A percentile compares a stretch with the other conserved stretches of the same genome.
Evolutionary conservation across 2,888 invertebrate genomes (phyloP).

Genomic region (Neoitamus cyanurus): DNA sequence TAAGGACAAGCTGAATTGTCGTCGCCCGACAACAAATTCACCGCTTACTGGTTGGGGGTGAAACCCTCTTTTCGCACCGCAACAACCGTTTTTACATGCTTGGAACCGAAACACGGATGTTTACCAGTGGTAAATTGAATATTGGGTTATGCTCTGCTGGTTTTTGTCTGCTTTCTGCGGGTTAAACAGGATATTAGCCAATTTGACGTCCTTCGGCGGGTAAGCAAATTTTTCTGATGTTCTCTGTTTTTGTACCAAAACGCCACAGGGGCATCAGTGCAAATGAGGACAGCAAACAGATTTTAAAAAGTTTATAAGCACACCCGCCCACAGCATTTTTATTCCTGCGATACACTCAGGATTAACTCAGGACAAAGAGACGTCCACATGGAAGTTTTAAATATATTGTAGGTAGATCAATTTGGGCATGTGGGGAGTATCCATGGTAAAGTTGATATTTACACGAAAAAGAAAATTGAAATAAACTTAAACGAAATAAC

Average conservation of each 20-base stretch:
- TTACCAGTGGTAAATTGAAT: conserved; percentile 32
- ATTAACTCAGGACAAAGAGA: background rate
- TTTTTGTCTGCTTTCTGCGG: background rate
- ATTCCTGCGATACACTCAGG: background rate
- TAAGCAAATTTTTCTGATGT: background rate
- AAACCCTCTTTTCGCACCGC: conserved; percentile 2
- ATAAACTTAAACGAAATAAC: no score
- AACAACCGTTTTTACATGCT: background rate
- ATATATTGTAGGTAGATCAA: background rate
- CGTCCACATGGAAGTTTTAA: background rate
- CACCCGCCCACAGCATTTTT: background rate
- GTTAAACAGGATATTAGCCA: conserved; percentile 7
- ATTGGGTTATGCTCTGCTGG: conserved; percentile 1
- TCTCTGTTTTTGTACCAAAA: background rate
- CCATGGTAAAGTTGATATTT: no score
- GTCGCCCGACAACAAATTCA: background rate
- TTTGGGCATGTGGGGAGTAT: no score
- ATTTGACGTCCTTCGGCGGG: background rate
- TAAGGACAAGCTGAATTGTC: conserved; percentile 21
- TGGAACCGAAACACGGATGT: background rate
- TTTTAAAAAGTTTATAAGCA: background rate
- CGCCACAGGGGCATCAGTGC: background rate
- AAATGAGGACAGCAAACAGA: background rate
- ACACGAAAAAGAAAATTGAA: no score
- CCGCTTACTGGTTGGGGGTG: background rate